Evolutionary conservation across 2,797 vertebrate species (phyloP).

Genomic region (Coluber constrictor): DNA sequence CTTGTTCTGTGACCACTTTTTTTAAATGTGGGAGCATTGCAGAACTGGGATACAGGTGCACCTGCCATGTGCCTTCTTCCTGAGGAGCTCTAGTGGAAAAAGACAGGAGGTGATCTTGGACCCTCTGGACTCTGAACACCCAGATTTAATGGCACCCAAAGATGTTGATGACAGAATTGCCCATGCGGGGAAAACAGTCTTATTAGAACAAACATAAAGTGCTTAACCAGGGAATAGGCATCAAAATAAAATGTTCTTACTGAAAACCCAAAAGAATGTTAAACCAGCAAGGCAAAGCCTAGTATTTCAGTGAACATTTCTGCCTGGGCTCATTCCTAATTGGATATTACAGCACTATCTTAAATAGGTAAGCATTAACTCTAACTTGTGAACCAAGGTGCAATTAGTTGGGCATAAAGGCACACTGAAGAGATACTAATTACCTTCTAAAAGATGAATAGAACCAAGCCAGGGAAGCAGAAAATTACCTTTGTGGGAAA

Average conservation of each 20-base stretch:
- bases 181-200: background rate
- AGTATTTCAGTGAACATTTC: slow-evolving; percentile 31
- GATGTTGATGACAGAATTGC: background rate
- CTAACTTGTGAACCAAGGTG: slow-evolving; percentile 64
- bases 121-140: background rate
- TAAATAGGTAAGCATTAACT: slow-evolving; percentile 57
- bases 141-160: background rate
- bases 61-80: background rate
- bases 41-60: background rate
- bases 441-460: slow-evolving; percentile 62
- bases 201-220: slow-evolving; percentile 8
- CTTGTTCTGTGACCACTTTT: background rate
- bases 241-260: background rate
- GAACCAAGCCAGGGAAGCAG: slow-evolving; percentile 68
- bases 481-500: slow-evolving; percentile 71
- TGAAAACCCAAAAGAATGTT: slow-evolving; percentile 25
- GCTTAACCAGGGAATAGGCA: slow-evolving; percentile 31
- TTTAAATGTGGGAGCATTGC: background rate
- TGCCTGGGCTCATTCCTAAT: slow-evolving; percentile 55
- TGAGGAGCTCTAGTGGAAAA: background rate
- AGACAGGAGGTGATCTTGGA: background rate
- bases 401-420: slow-evolving; percentile 66
- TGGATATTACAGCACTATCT: slow-evolving; percentile 51
- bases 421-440: slow-evolving; percentile 66
- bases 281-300: slow-evolving; percentile 16